A percentile compares a stretch with the other conserved stretches of the same genome.
phyloP scores from a whole-genome alignment of 2,113 vertebrate genomes.

The Thalassarche chlororhynchos region DNA sequence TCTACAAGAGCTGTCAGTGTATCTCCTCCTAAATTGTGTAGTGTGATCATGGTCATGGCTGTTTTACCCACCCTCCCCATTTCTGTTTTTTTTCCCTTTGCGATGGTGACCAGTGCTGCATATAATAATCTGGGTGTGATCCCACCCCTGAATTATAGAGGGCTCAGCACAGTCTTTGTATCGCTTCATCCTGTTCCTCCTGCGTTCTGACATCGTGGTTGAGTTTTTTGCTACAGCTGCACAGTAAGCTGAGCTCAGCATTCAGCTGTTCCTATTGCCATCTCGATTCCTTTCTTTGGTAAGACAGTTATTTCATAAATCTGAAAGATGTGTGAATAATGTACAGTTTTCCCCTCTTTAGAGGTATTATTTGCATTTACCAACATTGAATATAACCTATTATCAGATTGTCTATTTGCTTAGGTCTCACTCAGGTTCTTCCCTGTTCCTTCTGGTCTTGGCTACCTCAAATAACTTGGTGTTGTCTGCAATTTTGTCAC shows the following conservation, averaged over 20 bases:
- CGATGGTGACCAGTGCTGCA: neutral
- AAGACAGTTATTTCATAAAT: slow-evolving; percentile 5
- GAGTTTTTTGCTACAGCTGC: slow-evolving; percentile 27
- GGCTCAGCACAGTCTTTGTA: slow-evolving; percentile 23
- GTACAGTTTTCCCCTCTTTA: neutral
- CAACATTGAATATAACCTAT: neutral
- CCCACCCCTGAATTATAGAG: neutral
- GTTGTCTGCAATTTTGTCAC: neutral
- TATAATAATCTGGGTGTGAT: neutral
- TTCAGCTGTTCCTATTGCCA: slow-evolving; percentile 43
- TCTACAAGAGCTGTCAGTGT: neutral
- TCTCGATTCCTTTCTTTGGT: neutral
- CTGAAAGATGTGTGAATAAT: slow-evolving; percentile 30
- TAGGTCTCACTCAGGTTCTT: neutral
- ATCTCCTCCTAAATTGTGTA: neutral
- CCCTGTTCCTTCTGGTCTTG: neutral
- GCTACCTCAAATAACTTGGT: neutral
- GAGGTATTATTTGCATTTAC: slow-evolving; percentile 32
- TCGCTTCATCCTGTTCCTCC: slow-evolving; percentile 6
- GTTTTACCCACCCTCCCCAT: neutral
- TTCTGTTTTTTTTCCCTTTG: neutral
- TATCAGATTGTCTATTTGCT: neutral
- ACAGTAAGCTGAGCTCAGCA: slow-evolving; percentile 56
- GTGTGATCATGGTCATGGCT: neutral
- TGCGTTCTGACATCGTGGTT: neutral